phyloP scores from a whole-genome alignment of 2,113 vertebrate genomes.

The Ardeotis arabs region DNA sequence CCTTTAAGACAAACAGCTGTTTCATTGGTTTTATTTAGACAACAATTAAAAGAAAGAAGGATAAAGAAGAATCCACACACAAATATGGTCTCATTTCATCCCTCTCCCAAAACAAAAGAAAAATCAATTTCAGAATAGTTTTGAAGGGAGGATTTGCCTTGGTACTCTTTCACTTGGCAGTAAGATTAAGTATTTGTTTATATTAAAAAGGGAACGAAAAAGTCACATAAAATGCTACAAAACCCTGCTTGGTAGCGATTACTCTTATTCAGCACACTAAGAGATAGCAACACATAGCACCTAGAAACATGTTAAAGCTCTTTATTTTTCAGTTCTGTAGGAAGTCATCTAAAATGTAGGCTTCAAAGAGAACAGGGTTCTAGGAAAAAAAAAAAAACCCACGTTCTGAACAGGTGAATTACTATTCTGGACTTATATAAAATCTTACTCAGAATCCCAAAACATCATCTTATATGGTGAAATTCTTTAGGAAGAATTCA shows the following conservation, averaged over 20 bases:
- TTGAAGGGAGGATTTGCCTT: not conserved
- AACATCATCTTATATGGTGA: not conserved
- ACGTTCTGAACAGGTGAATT: not conserved
- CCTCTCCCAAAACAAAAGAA: not conserved
- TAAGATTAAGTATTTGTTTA: not conserved
- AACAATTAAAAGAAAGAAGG: not conserved
- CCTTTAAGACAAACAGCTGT: not conserved
- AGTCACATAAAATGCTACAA: not conserved
- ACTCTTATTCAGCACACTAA: not conserved
- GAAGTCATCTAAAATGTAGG: not conserved
- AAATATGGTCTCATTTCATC: not conserved
- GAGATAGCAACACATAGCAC: not conserved
- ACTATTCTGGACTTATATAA: not conserved
- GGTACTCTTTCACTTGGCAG: not conserved
- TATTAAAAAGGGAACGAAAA: not conserved
- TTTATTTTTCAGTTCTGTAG: not conserved
- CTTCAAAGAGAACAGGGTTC: not conserved
- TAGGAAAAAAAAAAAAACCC: not conserved
- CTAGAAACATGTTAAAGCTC: not conserved
- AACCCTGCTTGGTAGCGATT: not conserved
- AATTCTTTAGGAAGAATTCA: not conserved
- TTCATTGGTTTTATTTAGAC: not conserved
- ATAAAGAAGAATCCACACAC: not conserved
- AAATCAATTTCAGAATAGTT: not conserved
- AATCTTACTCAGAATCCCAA: not conserved